Evolutionary conservation across 2,888 invertebrate species (phyloP).

Genomic region (Melikaiella ostensackeni): DNA sequence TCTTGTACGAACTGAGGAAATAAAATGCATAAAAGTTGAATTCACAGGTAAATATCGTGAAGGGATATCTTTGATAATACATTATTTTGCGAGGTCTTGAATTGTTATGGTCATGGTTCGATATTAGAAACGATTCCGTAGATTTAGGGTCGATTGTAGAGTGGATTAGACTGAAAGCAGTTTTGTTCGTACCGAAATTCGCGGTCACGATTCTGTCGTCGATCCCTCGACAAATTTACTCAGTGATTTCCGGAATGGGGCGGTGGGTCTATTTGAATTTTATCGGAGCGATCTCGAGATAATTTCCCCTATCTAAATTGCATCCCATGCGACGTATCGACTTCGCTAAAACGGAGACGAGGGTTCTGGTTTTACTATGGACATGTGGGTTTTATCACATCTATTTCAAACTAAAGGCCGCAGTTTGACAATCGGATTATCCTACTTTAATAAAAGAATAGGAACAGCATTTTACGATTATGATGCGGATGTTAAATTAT

Average conservation of each 20-base stretch:
- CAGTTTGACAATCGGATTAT: slow-evolving; percentile 8
- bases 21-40: background rate
- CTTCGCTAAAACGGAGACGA: slow-evolving; percentile 22
- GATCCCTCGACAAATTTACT: slow-evolving; percentile 49
- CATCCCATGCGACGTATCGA: slow-evolving; percentile 46
- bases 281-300: slow-evolving; percentile 56
- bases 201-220: slow-evolving; percentile 45
- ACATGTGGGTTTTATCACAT: slow-evolving; percentile 23
- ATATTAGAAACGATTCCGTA: slow-evolving; percentile 19
- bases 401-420: slow-evolving; percentile 3
- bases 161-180: slow-evolving; percentile 30
- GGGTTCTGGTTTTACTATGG: slow-evolving; percentile 19
- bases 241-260: slow-evolving; percentile 32
- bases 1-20: too few relatives aligned
- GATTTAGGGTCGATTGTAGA: slow-evolving; percentile 26
- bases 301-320: slow-evolving; percentile 65
- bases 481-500: background rate
- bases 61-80: background rate
- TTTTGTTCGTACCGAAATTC: slow-evolving; percentile 44
- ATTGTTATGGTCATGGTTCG: background rate
- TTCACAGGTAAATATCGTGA: background rate
- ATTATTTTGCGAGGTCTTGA: background rate
- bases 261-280: slow-evolving; percentile 53
- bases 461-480: slow-evolving; percentile 1
- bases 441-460: background rate